phyloP scores from a whole-genome alignment of 2,113 vertebrate species.

The Platanista minor region DNA sequence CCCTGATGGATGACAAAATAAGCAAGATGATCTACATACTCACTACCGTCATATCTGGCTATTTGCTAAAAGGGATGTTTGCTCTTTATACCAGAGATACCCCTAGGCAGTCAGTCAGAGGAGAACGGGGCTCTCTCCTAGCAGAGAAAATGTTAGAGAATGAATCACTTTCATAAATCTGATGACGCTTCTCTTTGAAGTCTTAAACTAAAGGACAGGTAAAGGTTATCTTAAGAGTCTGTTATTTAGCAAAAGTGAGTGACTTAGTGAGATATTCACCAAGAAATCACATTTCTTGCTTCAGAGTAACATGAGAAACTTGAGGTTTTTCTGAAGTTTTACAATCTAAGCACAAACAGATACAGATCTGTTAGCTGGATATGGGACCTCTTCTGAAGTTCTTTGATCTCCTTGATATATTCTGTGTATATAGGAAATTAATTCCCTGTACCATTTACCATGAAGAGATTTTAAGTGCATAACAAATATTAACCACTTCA shows the following conservation, averaged over 20 bases:
- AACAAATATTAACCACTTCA: background rate
- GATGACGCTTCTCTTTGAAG: background rate
- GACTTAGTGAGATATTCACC: background rate
- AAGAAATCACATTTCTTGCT: background rate
- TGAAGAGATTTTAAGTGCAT: background rate
- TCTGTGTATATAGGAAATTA: background rate
- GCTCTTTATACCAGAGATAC: background rate
- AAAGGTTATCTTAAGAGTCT: background rate
- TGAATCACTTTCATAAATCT: background rate
- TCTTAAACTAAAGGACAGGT: background rate
- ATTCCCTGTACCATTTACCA: background rate
- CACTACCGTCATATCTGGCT: background rate
- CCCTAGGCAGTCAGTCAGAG: background rate
- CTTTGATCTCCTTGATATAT: background rate
- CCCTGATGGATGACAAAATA: background rate
- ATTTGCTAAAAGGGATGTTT: constrained; percentile 7
- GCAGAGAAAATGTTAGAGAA: background rate
- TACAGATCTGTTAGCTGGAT: background rate
- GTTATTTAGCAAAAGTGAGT: background rate
- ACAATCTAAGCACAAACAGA: background rate
- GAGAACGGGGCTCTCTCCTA: background rate
- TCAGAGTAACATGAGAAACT: background rate
- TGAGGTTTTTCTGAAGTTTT: background rate
- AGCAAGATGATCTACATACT: background rate
- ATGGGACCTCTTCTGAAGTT: background rate